Conservation (phyloP, 1,140 invertebrate genomes). For the Saccostrea glomerata region DNA sequence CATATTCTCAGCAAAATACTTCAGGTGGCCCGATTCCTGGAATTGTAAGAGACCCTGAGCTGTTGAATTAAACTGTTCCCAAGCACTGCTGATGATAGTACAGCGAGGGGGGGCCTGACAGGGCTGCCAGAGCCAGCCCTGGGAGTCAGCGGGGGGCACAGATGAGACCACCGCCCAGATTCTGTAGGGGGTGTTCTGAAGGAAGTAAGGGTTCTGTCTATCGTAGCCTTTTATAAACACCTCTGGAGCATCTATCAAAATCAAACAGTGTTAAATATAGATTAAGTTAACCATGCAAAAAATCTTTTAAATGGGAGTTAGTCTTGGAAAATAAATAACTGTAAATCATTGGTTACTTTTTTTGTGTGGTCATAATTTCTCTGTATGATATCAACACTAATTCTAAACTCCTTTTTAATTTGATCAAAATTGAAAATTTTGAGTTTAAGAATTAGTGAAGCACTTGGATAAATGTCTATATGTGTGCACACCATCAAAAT, state of each 20-base stretch:
- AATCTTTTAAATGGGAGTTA: too few relatives aligned
- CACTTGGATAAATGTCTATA: not conserved
- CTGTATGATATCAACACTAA: too few relatives aligned
- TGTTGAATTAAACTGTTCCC: not conserved
- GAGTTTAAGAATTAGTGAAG: too few relatives aligned
- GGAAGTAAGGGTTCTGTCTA: not conserved
- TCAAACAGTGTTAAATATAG: not conserved
- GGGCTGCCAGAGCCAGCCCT: conserved; percentile 30
- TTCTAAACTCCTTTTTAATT: too few relatives aligned
- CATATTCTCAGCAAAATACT: conserved; percentile 7
- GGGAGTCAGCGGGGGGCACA: not conserved
- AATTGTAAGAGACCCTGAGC: not conserved
- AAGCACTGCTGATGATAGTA: not conserved
- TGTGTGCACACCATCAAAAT: not conserved
- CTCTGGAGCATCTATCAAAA: not conserved
- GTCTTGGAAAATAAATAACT: too few relatives aligned
- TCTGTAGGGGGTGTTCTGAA: not conserved
- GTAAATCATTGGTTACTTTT: too few relatives aligned
- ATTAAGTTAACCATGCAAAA: too few relatives aligned
- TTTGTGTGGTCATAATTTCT: too few relatives aligned
- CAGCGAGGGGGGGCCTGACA: not conserved
- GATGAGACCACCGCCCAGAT: not conserved
- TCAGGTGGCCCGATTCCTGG: not conserved
- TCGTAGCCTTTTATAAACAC: not conserved
- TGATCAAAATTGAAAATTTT: too few relatives aligned